A percentile compares a stretch with the other conserved stretches of the same genome.
These are phyloP conservation scores for Apodemus speciosus DNA, from an alignment of 2,113 vertebrate species.

Conservation along the genomic window DNA sequence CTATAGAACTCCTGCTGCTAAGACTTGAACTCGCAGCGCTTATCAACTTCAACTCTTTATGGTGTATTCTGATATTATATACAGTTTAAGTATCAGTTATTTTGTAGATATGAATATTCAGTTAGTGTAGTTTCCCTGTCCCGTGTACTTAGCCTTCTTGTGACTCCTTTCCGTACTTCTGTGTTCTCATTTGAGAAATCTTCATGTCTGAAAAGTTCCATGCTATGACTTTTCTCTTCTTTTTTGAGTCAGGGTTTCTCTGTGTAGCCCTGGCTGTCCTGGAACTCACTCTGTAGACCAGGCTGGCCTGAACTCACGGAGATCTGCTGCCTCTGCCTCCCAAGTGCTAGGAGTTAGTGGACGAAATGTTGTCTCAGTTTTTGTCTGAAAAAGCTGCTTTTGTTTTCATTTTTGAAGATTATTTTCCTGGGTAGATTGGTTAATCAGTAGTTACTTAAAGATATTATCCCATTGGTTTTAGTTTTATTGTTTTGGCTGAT, in stretches of 20 bases:
- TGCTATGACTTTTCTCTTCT: not conserved
- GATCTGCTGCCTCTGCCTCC: not conserved
- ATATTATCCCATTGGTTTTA: no score
- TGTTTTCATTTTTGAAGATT: slow-evolving; percentile 12
- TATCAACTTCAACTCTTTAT: not conserved
- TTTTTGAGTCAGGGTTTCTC: not conserved
- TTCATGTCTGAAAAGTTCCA: slow-evolving; percentile 11
- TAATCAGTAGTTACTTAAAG: not conserved
- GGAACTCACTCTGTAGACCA: not conserved
- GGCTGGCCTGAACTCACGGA: no score
- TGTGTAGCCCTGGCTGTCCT: not conserved
- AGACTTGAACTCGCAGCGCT: not conserved
- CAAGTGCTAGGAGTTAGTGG: not conserved
- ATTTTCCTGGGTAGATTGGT: not conserved
- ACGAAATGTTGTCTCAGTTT: slow-evolving; percentile 4
- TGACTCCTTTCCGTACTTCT: slow-evolving; percentile 5
- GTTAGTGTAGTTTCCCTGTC: not conserved
- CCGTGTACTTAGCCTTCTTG: not conserved
- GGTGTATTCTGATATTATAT: not conserved
- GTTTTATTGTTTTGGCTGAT: not conserved
- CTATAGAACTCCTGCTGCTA: not conserved
- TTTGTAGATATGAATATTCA: not conserved
- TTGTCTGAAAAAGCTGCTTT: slow-evolving; percentile 20
- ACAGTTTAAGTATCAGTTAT: slow-evolving; percentile 14
- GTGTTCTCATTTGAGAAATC: slow-evolving; percentile 28